phyloP scores from a whole-genome alignment of 2,113 vertebrate species.

The Erpornis zantholeuca region DNA sequence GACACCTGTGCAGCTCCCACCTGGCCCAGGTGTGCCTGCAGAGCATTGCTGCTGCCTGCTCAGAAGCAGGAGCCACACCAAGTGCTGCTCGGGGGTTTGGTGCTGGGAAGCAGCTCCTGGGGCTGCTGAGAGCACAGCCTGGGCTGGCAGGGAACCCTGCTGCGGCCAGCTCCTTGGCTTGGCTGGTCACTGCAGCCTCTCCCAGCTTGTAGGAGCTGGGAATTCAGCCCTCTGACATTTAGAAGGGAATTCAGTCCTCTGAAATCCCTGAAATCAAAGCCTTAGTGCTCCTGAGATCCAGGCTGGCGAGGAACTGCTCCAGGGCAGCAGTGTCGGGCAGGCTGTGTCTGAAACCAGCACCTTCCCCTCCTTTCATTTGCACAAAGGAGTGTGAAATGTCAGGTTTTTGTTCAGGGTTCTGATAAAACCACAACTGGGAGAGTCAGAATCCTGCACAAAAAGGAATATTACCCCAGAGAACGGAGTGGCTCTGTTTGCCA shows the following conservation, averaged over 20 bases:
- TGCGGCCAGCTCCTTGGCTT: background rate
- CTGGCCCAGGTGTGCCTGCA: too few relatives aligned
- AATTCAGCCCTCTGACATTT: background rate
- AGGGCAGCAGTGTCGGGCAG: background rate
- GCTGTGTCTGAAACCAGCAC: background rate
- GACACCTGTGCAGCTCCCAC: too few relatives aligned
- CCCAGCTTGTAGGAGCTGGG: background rate
- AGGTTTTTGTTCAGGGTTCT: background rate
- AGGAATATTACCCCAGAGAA: background rate
- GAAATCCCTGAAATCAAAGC: background rate
- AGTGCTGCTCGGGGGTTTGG: background rate
- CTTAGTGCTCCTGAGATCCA: background rate
- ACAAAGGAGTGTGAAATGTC: background rate
- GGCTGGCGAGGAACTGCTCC: background rate
- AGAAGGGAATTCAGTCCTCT: background rate
- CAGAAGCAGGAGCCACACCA: background rate
- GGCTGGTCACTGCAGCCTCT: background rate
- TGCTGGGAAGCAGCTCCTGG: accelerated
- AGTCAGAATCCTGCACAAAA: background rate
- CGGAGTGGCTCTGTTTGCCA: background rate
- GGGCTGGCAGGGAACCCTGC: background rate
- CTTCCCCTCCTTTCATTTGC: background rate
- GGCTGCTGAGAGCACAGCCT: background rate
- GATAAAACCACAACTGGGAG: background rate
- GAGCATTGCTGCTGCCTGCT: background rate